These are phyloP conservation scores for Spodoptera frugiperda DNA, from an alignment of 1,140 invertebrate genomes.

Conservation along the genomic window DNA sequence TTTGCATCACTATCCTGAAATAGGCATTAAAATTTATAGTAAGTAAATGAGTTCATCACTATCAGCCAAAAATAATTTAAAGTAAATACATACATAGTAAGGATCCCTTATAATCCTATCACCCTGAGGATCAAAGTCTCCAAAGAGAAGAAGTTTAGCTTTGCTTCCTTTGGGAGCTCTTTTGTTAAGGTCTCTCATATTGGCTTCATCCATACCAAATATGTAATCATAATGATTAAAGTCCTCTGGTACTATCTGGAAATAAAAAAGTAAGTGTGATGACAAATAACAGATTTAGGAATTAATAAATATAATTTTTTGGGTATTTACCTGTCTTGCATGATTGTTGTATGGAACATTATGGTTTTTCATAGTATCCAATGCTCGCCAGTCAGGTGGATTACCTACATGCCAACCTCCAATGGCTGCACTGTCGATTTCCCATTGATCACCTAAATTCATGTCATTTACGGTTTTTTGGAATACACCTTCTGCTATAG, in stretches of 20 bases:
- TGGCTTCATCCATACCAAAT: conserved; percentile 96
- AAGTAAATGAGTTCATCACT: not conserved
- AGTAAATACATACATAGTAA: conserved; percentile 90
- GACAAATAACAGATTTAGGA: not conserved
- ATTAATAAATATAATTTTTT: not conserved
- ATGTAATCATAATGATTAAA: conserved; percentile 94
- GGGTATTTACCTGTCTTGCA: conserved; percentile 88
- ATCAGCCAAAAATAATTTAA: not conserved
- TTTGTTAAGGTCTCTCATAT: conserved; percentile 90
- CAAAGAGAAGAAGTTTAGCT: conserved; percentile 92
- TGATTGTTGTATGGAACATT: conserved; percentile 90
- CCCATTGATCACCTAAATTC: conserved; percentile 89
- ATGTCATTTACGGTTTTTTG: conserved; percentile 89
- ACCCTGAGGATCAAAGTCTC: conserved; percentile 93
- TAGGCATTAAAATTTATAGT: conserved; percentile 40
- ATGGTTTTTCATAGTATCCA: conserved; percentile 90
- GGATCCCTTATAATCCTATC: conserved; percentile 94
- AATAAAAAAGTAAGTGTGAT: conserved; percentile 24
- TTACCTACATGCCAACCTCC: conserved; percentile 94
- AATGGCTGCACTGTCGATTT: conserved; percentile 95
- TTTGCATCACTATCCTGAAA: conserved; percentile 87
- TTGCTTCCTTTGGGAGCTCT: conserved; percentile 88
- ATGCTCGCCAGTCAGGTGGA: conserved; percentile 92
- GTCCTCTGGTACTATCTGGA: conserved; percentile 89
- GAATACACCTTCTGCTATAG: conserved; percentile 97